A percentile compares a stretch with the other conserved stretches of the same genome.
These are phyloP conservation scores for Pegea sp. DNA, from an alignment of 23 tunicate genomes.

Conservation along the genomic window DNA sequence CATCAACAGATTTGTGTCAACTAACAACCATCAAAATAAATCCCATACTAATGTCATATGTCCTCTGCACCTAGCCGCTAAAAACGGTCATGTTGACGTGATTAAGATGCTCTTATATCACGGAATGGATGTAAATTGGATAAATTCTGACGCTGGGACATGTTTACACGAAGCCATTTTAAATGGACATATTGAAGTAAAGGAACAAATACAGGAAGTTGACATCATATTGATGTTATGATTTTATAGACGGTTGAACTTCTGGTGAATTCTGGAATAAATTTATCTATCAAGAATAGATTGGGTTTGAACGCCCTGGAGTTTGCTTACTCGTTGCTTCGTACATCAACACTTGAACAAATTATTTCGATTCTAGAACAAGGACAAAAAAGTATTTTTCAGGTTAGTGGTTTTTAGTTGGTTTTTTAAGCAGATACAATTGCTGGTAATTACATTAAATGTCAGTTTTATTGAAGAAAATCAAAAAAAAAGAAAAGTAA, in stretches of 20 bases:
- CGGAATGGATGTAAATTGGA: constrained; percentile 42
- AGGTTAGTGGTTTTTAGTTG: constrained; percentile 10
- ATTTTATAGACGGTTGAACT: constrained; percentile 22
- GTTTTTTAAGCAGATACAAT: not conserved
- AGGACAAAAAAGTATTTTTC: constrained; percentile 13
- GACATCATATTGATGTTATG: constrained; percentile 13
- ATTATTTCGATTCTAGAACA: constrained; percentile 10
- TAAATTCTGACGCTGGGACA: constrained; percentile 10
- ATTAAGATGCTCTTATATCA: constrained; percentile 14
- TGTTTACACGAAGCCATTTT: constrained; percentile 43
- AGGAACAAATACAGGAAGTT: too few species aligned
- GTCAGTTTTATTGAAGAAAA: too few species aligned
- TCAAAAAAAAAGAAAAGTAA: too few species aligned
- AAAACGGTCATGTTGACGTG: constrained; percentile 31
- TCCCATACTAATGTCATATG: constrained; percentile 1
- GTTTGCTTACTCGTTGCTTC: constrained; percentile 13
- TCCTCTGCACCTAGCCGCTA: constrained; percentile 49
- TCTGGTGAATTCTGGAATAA: constrained; percentile 33
- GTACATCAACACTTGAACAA: constrained; percentile 5
- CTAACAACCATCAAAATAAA: constrained; percentile 4
- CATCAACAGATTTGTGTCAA: not conserved
- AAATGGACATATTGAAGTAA: constrained; percentile 22
- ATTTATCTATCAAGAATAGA: constrained; percentile 11
- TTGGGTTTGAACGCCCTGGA: constrained; percentile 30
- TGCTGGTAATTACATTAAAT: too few species aligned